Conservation (phyloP, 2,888 invertebrate species). For the Drosophila mettleri region DNA sequence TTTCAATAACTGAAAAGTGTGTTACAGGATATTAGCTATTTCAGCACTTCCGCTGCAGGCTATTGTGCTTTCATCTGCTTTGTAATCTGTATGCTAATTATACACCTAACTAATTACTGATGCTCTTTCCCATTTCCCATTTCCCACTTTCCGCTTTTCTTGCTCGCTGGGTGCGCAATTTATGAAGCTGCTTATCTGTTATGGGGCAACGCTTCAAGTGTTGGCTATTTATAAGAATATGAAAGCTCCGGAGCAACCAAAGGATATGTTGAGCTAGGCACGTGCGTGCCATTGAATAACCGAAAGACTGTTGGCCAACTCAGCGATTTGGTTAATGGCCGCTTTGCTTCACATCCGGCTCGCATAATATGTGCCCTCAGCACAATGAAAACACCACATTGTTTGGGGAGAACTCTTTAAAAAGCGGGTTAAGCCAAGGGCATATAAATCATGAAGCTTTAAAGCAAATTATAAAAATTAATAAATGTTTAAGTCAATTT, state of each 20-base stretch:
- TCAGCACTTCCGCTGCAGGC: background rate
- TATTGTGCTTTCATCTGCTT: conserved; percentile 24
- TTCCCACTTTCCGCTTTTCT: background rate
- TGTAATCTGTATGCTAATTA: conserved; percentile 64
- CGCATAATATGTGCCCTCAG: conserved; percentile 37
- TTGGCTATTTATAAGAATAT: conserved; percentile 48
- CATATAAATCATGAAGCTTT: background rate
- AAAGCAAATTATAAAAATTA: background rate
- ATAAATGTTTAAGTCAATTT: background rate
- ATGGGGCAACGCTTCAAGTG: conserved; percentile 51
- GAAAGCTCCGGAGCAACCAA: conserved; percentile 17
- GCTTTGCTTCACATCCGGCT: conserved; percentile 21
- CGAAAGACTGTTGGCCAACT: conserved; percentile 35
- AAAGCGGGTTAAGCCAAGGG: conserved; percentile 1
- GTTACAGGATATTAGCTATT: background rate
- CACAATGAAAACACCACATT: conserved; percentile 19
- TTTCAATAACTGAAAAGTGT: background rate
- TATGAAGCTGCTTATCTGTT: conserved; percentile 54
- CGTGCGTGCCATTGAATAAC: conserved; percentile 49
- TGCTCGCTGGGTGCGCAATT: conserved; percentile 50
- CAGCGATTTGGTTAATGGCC: conserved; percentile 51
- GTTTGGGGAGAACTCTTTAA: conserved; percentile 8
- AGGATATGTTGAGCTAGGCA: conserved; percentile 27
- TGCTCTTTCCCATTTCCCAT: background rate
- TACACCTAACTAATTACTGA: conserved; percentile 55